These are phyloP conservation scores for Reticulitermes speratus DNA, from an alignment of 1,140 invertebrate species.

Conservation along the genomic window DNA sequence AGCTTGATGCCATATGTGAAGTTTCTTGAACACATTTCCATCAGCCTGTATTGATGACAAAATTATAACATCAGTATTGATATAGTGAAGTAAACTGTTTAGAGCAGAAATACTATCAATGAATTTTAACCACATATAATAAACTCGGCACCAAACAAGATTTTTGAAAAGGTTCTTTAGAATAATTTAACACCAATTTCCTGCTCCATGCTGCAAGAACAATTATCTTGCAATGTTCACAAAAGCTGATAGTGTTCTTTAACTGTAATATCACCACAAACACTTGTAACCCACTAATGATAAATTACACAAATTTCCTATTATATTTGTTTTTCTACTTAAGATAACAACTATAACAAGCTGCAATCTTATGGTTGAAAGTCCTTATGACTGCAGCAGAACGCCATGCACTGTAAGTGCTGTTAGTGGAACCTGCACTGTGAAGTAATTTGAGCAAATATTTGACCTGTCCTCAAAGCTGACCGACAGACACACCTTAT, in stretches of 20 bases:
- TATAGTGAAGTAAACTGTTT: no score
- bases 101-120: no score
- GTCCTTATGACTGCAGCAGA: neutral
- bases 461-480: neutral
- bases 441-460: neutral
- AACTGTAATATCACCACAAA: neutral
- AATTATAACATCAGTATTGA: no score
- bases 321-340: neutral
- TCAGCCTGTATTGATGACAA: neutral
- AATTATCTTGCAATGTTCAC: no score
- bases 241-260: no score
- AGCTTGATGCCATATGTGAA: neutral
- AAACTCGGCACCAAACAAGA: no score
- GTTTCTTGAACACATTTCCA: neutral
- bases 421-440: neutral
- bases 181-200: no score
- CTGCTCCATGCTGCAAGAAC: no score
- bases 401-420: neutral
- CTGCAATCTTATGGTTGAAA: neutral
- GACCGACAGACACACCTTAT: neutral
- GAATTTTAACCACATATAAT: no score
- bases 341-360: neutral
- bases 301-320: neutral
- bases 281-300: neutral
- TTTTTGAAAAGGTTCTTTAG: no score